These are phyloP conservation scores for Cardiocondyla obscurior DNA, from an alignment of 1,140 invertebrate species.

Conservation along the genomic window DNA sequence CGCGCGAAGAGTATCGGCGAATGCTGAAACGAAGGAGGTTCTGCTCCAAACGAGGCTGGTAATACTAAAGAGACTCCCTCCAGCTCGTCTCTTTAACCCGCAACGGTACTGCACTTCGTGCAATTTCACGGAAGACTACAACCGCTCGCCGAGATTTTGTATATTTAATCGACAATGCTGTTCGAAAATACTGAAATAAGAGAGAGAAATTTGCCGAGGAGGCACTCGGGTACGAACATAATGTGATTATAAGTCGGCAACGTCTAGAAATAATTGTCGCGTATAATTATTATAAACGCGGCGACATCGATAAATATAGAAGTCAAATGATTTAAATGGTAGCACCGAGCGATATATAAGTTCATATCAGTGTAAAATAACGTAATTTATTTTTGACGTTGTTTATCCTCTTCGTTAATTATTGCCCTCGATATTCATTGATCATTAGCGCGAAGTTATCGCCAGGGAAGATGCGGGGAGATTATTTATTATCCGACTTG, in stretches of 20 bases:
- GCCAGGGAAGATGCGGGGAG: background rate
- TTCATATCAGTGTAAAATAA: background rate
- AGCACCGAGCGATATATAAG: background rate
- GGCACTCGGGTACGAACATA: background rate
- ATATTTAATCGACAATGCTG: conserved; percentile 40
- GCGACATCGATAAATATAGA: background rate
- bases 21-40: conserved; percentile 48
- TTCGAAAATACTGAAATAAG: conserved; percentile 10
- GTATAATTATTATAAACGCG: background rate
- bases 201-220: background rate
- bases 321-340: background rate
- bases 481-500: background rate
- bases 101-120: conserved; percentile 29
- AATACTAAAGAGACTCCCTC: conserved; percentile 39
- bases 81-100: conserved; percentile 6
- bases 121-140: conserved; percentile 44
- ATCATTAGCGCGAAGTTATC: background rate
- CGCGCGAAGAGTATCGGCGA: conserved; percentile 49
- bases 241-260: background rate
- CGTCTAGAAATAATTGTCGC: background rate
- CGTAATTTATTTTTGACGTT: background rate
- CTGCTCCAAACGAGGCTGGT: conserved; percentile 51
- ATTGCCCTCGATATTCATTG: background rate
- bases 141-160: conserved; percentile 34
- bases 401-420: background rate